Evolutionary conservation across 2,888 invertebrate species (phyloP).

Genomic region (Pammene aurita): DNA sequence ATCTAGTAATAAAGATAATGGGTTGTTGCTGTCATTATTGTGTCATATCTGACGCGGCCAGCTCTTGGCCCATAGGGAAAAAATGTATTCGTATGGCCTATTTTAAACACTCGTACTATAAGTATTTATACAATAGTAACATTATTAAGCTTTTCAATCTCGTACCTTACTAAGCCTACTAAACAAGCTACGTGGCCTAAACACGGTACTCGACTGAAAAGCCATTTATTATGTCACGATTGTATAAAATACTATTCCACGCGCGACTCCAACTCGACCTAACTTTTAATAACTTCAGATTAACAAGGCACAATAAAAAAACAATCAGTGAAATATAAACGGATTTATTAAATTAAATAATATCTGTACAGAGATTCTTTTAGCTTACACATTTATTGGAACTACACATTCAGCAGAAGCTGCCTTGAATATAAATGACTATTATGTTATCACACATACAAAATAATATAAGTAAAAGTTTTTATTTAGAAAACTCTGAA

Average conservation of each 20-base stretch:
- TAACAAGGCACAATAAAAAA: neutral
- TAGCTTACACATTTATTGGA: neutral
- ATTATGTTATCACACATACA: neutral
- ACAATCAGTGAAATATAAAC: constrained; percentile 13
- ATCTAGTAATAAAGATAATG: too few species aligned
- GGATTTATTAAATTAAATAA: constrained; percentile 26
- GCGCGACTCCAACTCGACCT: constrained; percentile 61
- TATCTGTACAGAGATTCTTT: constrained; percentile 7
- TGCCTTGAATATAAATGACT: constrained; percentile 1
- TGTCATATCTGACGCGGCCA: too few species aligned
- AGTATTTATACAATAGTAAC: too few species aligned
- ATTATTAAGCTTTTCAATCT: too few species aligned
- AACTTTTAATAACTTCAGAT: neutral
- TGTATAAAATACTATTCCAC: constrained; percentile 59
- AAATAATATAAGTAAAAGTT: neutral
- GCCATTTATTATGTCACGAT: constrained; percentile 55
- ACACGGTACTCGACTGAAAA: too few species aligned
- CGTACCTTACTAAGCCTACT: too few species aligned
- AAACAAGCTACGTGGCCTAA: too few species aligned
- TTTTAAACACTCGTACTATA: too few species aligned
- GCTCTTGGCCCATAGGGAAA: too few species aligned
- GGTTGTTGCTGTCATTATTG: too few species aligned
- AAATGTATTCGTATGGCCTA: too few species aligned
- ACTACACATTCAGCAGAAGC: neutral
- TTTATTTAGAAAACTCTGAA: neutral